phyloP scores from a whole-genome alignment of 30 jellyfish, hydroid and myxozoan species.

The Aurelia coerulea region DNA sequence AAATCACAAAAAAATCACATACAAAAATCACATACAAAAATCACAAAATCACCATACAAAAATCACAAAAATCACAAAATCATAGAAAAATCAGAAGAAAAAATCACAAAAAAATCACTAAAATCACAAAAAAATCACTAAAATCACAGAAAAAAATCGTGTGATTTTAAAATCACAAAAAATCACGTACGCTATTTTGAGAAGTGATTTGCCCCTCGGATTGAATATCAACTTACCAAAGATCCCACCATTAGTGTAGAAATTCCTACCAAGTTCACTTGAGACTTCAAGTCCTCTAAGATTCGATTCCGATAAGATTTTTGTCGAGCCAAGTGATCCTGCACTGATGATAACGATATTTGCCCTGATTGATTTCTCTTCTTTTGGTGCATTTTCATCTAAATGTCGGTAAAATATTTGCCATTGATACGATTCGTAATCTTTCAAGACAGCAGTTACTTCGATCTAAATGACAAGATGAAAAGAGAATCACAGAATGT shows the following conservation, averaged over 20 bases:
- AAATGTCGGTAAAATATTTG: conserved; percentile 77
- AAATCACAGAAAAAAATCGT: no score
- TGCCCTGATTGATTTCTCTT: conserved; percentile 82
- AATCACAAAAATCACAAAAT: no score
- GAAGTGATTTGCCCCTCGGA: no score
- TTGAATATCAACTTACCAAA: conserved; percentile 65
- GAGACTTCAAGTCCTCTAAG: conserved; percentile 92
- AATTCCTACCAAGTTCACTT: conserved; percentile 84
- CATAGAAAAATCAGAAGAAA: no score
- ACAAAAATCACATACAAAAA: no score
- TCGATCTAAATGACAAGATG: conserved; percentile 59
- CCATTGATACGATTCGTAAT: conserved; percentile 92
- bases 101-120: no score
- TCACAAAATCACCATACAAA: no score
- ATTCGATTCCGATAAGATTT: conserved; percentile 81
- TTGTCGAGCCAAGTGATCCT: conserved; percentile 96
- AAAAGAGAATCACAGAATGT: background rate
- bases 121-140: no score
- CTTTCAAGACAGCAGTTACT: conserved; percentile 82
- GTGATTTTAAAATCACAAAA: no score
- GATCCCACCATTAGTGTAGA: conserved; percentile 93
- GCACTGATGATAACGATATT: conserved; percentile 88
- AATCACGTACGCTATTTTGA: no score
- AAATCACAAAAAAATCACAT: no score
- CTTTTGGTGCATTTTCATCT: conserved; percentile 60